Evolutionary conservation across 2,113 vertebrate genomes (phyloP), one percentile per base, ranked within the genome.

Genomic region (Accipiter cooperii): DNA sequence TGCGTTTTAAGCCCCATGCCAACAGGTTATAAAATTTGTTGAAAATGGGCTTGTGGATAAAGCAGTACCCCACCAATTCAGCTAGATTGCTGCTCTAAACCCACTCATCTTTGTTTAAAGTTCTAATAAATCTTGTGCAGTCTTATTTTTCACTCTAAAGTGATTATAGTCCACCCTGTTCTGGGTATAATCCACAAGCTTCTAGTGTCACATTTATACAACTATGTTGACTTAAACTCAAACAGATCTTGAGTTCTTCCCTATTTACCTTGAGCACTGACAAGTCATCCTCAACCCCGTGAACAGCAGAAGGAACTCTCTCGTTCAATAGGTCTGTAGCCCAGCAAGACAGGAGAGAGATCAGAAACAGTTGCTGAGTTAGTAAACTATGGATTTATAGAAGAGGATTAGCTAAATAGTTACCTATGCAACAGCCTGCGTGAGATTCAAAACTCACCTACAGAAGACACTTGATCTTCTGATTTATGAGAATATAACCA

Each of bases 391-490:
- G 24, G 58, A 25, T 61, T 55, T 47, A 47, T 14, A 5, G 5
- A 28, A 55, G 28, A 65, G 57, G 14, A 40, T 71, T 10, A 88
- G 76, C n/a, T 20, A 13, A 31, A n/a, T 13, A 31, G 9, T 5
- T 14, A 7, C 1, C 5, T 9, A 7, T 9, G 24, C 47, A 54
- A n/a, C 22, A 47, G 24, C 13, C 68, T 29, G 8, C 1, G 1
- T 2, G 9, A 57, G 25, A 20, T 19, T 44, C 31, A 76, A n/a
- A 76, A 21, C 34, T 38, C 49, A 42, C 42, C 60, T 55, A 58
- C 28, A 65, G n/a, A 29, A 58, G 31, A 46, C 24, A 24, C 38
- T 36, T 33, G 16, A 2, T 22, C 29, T 44, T 11, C 51, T 85
- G 8, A 46, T 46, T 20, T 20, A 51, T 20, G 20, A 29, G 29